Evolutionary conservation across 2,888 invertebrate genomes (phyloP).

Genomic region (Cheilosia soror): DNA sequence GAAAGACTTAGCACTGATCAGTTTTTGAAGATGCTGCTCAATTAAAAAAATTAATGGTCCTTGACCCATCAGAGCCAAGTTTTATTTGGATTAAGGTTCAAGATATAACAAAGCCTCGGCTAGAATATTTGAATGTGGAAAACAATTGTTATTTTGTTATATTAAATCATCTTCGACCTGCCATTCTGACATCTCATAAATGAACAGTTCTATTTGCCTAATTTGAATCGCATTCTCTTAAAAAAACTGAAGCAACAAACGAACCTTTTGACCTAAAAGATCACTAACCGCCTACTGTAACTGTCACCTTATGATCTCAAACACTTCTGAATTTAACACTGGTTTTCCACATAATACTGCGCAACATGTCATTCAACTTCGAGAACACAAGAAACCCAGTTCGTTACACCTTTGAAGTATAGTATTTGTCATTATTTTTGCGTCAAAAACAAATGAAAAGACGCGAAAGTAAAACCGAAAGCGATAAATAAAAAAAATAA

Average conservation of each 20-base stretch:
- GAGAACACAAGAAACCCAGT: slow-evolving; percentile 28
- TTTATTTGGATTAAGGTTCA: too few relatives aligned
- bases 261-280: neutral
- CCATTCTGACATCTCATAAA: too few relatives aligned
- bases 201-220: too few relatives aligned
- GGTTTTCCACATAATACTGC: slow-evolving; percentile 2
- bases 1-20: too few relatives aligned
- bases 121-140: too few relatives aligned
- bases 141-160: too few relatives aligned
- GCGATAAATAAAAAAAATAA: slow-evolving; percentile 34
- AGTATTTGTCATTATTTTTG: slow-evolving; percentile 33
- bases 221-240: neutral
- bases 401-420: slow-evolving; percentile 33
- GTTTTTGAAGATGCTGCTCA: too few relatives aligned
- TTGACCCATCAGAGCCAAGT: too few relatives aligned
- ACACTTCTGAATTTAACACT: neutral
- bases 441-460: slow-evolving; percentile 25
- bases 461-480: slow-evolving; percentile 34
- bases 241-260: slow-evolving; percentile 1
- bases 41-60: too few relatives aligned
- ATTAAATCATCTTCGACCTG: too few relatives aligned
- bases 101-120: too few relatives aligned
- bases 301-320: slow-evolving; percentile 14
- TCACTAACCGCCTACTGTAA: neutral
- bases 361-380: slow-evolving; percentile 53